Percentiles rank a stretch among this genome's conserved stretches.
Conservation (phyloP, 1,140 invertebrate species). For the Trichogramma pretiosum region DNA sequence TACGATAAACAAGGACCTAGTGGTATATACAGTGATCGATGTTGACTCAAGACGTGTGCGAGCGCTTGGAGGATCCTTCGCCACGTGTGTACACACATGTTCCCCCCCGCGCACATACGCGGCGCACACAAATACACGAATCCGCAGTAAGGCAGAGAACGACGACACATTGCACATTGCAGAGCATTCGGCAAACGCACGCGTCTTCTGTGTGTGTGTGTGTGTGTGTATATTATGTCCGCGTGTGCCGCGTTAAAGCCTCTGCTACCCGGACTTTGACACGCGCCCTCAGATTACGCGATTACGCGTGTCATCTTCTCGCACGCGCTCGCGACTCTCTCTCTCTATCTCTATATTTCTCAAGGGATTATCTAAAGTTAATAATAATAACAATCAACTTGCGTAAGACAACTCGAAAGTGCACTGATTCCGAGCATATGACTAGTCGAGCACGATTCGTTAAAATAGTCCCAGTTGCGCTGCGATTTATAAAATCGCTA, state of each 20-base stretch:
- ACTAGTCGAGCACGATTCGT: too few species aligned
- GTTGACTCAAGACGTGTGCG: constrained; percentile 42
- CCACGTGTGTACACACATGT: neutral
- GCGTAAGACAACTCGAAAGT: too few species aligned
- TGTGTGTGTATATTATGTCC: constrained; percentile 11
- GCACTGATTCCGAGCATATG: too few species aligned
- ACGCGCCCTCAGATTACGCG: constrained; percentile 47
- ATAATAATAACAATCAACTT: too few species aligned
- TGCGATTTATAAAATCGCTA: too few species aligned
- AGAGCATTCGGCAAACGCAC: constrained; percentile 23
- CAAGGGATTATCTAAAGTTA: too few species aligned
- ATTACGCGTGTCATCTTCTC: constrained; percentile 44
- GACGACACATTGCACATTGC: too few species aligned
- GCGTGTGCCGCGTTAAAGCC: constrained; percentile 32
- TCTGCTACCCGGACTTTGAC: constrained; percentile 42
- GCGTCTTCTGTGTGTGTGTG: constrained; percentile 18
- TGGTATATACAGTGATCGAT: constrained; percentile 32
- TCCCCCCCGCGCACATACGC: constrained; percentile 26
- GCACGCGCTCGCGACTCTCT: neutral
- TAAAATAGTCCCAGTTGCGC: too few species aligned
- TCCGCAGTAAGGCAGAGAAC: too few species aligned
- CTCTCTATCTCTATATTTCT: neutral
- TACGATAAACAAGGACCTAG: too few species aligned
- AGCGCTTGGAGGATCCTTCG: too few species aligned
- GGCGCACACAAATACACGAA: too few species aligned